A percentile compares a stretch with the other conserved stretches of the same genome.
These are phyloP conservation scores for Ophion ellenae DNA, from an alignment of 2,888 invertebrate species.

Conservation along the genomic window DNA sequence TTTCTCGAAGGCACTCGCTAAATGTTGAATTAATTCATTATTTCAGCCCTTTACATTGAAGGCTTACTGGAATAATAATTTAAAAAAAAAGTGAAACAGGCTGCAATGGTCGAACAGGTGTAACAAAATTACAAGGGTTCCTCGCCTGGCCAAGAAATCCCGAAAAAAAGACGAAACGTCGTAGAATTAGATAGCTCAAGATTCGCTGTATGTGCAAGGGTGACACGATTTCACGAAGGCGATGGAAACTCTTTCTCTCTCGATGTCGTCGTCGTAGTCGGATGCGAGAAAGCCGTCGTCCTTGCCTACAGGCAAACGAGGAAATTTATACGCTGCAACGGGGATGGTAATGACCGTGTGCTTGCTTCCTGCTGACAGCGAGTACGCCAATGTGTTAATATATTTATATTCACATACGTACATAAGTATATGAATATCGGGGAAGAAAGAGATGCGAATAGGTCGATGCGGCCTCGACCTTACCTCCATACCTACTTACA, in stretches of 20 bases:
- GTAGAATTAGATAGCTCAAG: background rate
- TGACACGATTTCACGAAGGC: conserved; percentile 10
- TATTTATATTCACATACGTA: conserved; percentile 22
- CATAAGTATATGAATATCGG: conserved; percentile 20
- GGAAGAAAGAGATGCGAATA: conserved; percentile 40
- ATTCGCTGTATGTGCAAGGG: conserved; percentile 6
- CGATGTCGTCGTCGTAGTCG: background rate
- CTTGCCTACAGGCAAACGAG: conserved; percentile 63
- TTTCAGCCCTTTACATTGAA: too few relatives aligned
- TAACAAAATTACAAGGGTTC: background rate
- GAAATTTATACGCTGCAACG: conserved; percentile 64
- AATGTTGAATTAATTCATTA: too few relatives aligned
- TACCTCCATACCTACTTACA: conserved; percentile 81
- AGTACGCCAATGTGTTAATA: conserved; percentile 37
- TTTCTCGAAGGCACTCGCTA: too few relatives aligned
- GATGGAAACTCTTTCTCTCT: conserved; percentile 28
- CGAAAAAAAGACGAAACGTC: background rate
- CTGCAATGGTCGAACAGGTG: too few relatives aligned
- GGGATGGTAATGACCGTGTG: conserved; percentile 65
- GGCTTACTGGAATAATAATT: too few relatives aligned
- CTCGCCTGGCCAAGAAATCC: background rate
- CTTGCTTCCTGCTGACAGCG: conserved; percentile 61
- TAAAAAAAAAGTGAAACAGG: too few relatives aligned
- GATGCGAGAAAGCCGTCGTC: conserved; percentile 61
- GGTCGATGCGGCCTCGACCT: conserved; percentile 76